Evolutionary conservation across 2,888 invertebrate species (phyloP), one percentile per base, ranked within the genome.

Genomic region (Drosophila robusta): DNA sequence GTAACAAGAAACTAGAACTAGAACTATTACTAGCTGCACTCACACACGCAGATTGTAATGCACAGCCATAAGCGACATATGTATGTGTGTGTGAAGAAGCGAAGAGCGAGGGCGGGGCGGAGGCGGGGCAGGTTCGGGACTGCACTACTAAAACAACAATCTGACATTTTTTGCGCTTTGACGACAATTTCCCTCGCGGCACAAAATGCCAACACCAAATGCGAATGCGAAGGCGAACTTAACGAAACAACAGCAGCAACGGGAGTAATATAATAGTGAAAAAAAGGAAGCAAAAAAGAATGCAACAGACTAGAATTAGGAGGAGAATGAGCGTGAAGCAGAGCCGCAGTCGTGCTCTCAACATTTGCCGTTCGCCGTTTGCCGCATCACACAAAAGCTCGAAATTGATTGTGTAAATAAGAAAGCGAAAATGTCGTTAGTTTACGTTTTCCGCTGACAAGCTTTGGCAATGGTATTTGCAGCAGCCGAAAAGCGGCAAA

Each of bases 321-420:
- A 18, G 14, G 8, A 18, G 39, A 29, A 41, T 29, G 39, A 24
- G 34, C 22, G 34, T 34, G 39, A 0, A 9, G 16, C 16, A 39
- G 36, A 26, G 46, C 41, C 52, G 49, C 11, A 62, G 50, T 63
- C 54, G 52, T 68, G 68, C 65, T 49, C 26, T 58, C 47, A 41
- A 60, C 65, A 55, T 58, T 75, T 70, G 75, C 58, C 71, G 58
- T 75, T 75, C 58, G 75, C 67, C 75, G 70, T 74, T 77, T 74
- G 77, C 72, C 74, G 79, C 73, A 77, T 82, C 80, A 80, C 73
- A 83, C 78, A 83, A 81, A 87, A 86, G 84, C 77, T 49, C 74
- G 68, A 88, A 87, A 86, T 87, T 87, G 88, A 87, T 86, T 87
- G 87, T 80, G 86, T 86, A 87, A 87, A 88, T 87, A 84, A 86